Conservation (phyloP, 2,797 vertebrate species). For the Amblyraja radiata region DNA sequence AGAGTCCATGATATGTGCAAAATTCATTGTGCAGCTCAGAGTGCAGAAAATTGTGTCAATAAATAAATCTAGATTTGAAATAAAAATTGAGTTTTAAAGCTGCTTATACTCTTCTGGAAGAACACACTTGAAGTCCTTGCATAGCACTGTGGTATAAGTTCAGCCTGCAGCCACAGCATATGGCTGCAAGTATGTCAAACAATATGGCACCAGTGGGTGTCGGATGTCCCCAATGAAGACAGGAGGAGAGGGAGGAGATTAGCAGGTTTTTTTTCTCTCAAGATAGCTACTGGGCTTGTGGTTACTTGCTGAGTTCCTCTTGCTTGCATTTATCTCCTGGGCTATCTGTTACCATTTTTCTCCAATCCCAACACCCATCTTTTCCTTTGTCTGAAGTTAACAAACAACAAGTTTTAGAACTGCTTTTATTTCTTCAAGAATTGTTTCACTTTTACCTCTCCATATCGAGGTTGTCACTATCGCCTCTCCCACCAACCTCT, state of each 20-base stretch:
- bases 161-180: not conserved
- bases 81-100: not conserved
- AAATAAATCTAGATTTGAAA: too few species aligned
- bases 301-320: not conserved
- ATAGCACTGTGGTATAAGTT: not conserved
- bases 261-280: not conserved
- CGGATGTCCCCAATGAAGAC: not conserved
- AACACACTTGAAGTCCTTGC: not conserved
- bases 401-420: not conserved
- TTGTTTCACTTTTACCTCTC: not conserved
- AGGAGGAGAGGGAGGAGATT: not conserved
- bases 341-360: not conserved
- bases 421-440: not conserved
- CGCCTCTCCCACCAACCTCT: not conserved
- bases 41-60: too few species aligned
- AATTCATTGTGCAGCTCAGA: not conserved
- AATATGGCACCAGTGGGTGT: not conserved
- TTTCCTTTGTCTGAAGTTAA: not conserved
- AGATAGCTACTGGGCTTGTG: not conserved
- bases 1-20: not conserved
- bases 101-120: not conserved
- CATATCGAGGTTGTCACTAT: not conserved
- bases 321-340: not conserved
- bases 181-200: not conserved
- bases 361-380: not conserved